Evolutionary conservation across 2,888 invertebrate genomes (phyloP).

Genomic region (Adelognathus sp.): DNA sequence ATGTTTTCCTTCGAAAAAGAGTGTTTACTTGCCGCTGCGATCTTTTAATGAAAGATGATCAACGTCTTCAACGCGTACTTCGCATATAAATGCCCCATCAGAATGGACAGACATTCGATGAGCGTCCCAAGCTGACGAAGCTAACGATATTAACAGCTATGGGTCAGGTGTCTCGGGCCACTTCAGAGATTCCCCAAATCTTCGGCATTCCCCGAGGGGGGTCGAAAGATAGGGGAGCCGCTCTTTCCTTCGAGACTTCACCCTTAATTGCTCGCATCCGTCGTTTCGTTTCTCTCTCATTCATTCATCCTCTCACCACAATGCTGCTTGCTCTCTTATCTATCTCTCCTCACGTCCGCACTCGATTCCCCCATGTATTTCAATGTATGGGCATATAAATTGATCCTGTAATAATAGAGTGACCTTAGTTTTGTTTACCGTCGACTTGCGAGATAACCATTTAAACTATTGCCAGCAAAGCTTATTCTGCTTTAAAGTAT

Average conservation of each 20-base stretch:
- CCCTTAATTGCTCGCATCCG: slow-evolving; percentile 2
- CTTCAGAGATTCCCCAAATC: slow-evolving; percentile 39
- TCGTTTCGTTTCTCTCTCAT: slow-evolving; percentile 29
- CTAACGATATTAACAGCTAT: slow-evolving; percentile 6
- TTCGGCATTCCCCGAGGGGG: slow-evolving; percentile 39
- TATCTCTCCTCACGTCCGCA: not conserved
- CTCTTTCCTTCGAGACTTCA: too few relatives aligned
- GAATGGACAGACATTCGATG: slow-evolving; percentile 31
- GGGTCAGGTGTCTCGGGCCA: slow-evolving; percentile 44
- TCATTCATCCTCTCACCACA: not conserved
- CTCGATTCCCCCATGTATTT: not conserved
- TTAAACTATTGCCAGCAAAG: too few relatives aligned
- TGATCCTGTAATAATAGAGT: not conserved
- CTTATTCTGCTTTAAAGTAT: too few relatives aligned
- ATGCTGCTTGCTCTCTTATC: not conserved
- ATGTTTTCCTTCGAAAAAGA: not conserved
- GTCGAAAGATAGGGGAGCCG: too few relatives aligned
- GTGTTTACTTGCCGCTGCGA: not conserved
- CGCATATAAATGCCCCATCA: slow-evolving; percentile 72
- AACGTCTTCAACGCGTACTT: slow-evolving; percentile 69
- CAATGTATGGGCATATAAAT: slow-evolving; percentile 9
- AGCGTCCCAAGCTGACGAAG: not conserved
- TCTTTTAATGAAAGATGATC: slow-evolving; percentile 67
- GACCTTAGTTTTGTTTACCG: not conserved
- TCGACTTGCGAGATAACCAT: too few relatives aligned